A percentile compares a stretch with the other conserved stretches of the same genome.
These are phyloP conservation scores for Numenius phaeopus DNA, from an alignment of 2,797 vertebrate species.

Conservation along the genomic window DNA sequence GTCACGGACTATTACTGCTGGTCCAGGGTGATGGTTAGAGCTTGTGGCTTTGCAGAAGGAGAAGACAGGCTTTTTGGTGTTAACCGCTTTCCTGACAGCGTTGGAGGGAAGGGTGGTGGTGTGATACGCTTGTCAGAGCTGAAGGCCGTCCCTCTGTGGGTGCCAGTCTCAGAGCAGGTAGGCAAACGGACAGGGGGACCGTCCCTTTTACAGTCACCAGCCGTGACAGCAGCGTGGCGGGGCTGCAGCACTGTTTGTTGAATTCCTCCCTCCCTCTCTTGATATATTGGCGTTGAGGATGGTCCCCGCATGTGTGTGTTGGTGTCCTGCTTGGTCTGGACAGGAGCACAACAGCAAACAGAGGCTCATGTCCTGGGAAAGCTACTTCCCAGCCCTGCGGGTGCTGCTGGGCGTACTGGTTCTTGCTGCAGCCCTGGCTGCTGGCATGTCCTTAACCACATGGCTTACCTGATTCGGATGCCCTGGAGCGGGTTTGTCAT, in stretches of 20 bases:
- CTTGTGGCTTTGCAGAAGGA: background rate
- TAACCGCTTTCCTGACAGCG: background rate
- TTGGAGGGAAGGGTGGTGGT: background rate
- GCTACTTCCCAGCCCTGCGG: background rate
- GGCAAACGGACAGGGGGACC: background rate
- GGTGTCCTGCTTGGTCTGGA: background rate
- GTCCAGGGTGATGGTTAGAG: background rate
- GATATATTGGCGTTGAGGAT: fast-evolving
- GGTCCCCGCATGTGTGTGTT: fast-evolving
- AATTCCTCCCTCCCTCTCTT: background rate
- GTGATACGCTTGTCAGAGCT: background rate
- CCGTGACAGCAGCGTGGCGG: background rate
- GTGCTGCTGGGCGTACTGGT: background rate
- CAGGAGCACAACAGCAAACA: background rate
- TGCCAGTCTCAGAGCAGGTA: background rate
- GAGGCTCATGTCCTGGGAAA: background rate
- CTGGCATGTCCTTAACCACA: background rate
- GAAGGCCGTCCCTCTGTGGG: background rate
- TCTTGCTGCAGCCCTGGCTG: background rate
- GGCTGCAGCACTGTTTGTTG: background rate
- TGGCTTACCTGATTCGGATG: background rate
- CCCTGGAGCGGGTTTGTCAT: background rate
- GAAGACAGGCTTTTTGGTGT: background rate
- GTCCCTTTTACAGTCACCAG: background rate
- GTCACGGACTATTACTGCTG: background rate